Evolutionary conservation across 2,113 vertebrate genomes (phyloP).

Genomic region (Crypturellus undulatus): DNA sequence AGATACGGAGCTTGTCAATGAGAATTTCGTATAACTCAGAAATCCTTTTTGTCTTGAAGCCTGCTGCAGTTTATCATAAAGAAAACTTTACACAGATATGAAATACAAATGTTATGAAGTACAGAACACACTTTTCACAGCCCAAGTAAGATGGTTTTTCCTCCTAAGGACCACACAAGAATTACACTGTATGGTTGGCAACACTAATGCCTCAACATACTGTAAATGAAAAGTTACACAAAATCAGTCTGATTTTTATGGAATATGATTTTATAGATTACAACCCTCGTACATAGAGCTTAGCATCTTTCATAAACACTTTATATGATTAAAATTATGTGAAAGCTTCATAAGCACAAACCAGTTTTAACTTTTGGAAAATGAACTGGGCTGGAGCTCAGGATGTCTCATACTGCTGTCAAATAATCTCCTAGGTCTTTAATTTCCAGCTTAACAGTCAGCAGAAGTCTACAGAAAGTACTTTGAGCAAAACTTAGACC

Average conservation of each 20-base stretch:
- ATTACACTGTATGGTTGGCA: not conserved
- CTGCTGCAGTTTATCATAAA: not conserved
- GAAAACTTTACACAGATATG: not conserved
- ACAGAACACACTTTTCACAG: not conserved
- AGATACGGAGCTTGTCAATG: not conserved
- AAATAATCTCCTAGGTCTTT: constrained; percentile 24
- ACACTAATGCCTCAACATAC: not conserved
- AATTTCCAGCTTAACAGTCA: constrained; percentile 42
- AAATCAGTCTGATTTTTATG: not conserved
- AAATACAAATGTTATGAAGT: not conserved
- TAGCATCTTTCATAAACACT: not conserved
- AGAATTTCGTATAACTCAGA: not conserved
- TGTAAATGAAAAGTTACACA: not conserved
- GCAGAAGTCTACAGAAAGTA: not conserved
- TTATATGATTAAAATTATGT: not conserved
- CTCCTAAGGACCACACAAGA: not conserved
- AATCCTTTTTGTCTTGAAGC: not conserved
- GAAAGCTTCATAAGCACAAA: not conserved
- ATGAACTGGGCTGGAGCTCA: constrained; percentile 28
- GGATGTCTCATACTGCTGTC: constrained; percentile 49
- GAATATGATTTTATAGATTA: not conserved
- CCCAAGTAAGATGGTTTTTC: not conserved
- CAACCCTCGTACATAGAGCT: not conserved
- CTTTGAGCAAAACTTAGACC: constrained; percentile 35
- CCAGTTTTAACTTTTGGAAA: constrained; percentile 13